These are phyloP conservation scores for Agrochola circellaris DNA, from an alignment of 2,888 invertebrate genomes.

Conservation along the genomic window DNA sequence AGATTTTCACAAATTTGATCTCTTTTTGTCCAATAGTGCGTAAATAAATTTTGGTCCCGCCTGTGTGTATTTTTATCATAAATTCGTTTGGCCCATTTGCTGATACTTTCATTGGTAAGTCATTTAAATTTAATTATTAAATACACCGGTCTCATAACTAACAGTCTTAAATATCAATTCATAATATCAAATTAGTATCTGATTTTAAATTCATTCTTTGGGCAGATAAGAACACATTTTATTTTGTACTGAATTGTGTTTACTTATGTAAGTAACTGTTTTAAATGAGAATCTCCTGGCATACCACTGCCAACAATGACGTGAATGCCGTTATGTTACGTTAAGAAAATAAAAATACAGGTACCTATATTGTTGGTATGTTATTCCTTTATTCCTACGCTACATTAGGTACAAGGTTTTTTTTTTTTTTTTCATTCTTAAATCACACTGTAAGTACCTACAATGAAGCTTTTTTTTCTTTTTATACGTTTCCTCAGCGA, in stretches of 20 bases:
- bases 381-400: neutral
- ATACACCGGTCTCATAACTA: neutral
- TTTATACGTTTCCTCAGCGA: conserved; percentile 12
- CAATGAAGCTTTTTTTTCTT: neutral
- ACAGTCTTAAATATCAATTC: neutral
- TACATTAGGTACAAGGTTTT: neutral
- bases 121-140: conserved; percentile 7
- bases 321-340: conserved; percentile 35
- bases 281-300: conserved; percentile 28
- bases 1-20: conserved; percentile 46
- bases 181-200: neutral
- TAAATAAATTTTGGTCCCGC: conserved; percentile 14
- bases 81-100: neutral
- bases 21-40: conserved; percentile 33
- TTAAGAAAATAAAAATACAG: conserved; percentile 5
- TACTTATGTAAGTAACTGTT: conserved; percentile 15
- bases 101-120: conserved; percentile 44
- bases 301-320: conserved; percentile 42
- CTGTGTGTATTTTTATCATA: conserved; percentile 13
- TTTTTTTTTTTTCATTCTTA: neutral
- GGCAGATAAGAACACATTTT: neutral
- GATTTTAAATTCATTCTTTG: neutral
- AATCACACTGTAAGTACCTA: neutral
- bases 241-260: conserved; percentile 21
- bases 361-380: conserved; percentile 1